phyloP scores from a whole-genome alignment of 2,113 vertebrate genomes.

The Cyphotilapia sp. region DNA sequence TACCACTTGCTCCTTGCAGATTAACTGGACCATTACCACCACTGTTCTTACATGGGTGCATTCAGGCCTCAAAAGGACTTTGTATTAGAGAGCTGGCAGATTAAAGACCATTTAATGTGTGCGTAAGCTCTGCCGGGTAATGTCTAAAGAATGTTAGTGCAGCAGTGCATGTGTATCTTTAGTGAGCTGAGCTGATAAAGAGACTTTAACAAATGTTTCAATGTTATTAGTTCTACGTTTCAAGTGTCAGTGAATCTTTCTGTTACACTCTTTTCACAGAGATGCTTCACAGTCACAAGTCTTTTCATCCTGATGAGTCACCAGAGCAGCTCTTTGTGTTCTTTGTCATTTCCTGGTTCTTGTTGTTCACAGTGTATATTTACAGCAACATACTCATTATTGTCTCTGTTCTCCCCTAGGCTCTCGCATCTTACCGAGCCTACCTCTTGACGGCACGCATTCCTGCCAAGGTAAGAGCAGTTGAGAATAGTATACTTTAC shows the following conservation, averaged over 20 bases:
- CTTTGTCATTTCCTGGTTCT: slow-evolving; percentile 35
- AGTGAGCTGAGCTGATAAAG: not conserved
- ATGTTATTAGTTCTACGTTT: not conserved
- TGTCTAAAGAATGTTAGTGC: not conserved
- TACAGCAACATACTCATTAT: slow-evolving; percentile 36
- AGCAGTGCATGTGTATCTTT: not conserved
- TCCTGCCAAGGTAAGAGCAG: slow-evolving; percentile 85
- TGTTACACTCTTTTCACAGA: not conserved
- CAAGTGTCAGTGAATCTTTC: not conserved
- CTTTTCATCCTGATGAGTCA: slow-evolving; percentile 40
- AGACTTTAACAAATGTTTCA: not conserved
- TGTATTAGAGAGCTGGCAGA: not conserved
- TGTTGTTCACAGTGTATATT: not conserved
- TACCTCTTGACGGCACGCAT: slow-evolving; percentile 89
- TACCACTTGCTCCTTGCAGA: not conserved
- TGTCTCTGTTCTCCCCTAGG: slow-evolving; percentile 66
- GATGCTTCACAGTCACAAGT: slow-evolving; percentile 4
- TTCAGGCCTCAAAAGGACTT: not conserved
- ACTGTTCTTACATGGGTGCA: not conserved
- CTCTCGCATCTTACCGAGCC: slow-evolving; percentile 86
- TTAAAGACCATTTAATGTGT: not conserved
- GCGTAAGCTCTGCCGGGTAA: not conserved
- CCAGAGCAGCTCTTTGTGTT: not conserved
- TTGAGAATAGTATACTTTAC: not conserved
- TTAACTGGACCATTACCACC: not conserved